A percentile compares a stretch with the other conserved stretches of the same genome.
These are phyloP conservation scores for Bradypodion ventrale DNA, from an alignment of 2,797 vertebrate species.

Conservation along the genomic window DNA sequence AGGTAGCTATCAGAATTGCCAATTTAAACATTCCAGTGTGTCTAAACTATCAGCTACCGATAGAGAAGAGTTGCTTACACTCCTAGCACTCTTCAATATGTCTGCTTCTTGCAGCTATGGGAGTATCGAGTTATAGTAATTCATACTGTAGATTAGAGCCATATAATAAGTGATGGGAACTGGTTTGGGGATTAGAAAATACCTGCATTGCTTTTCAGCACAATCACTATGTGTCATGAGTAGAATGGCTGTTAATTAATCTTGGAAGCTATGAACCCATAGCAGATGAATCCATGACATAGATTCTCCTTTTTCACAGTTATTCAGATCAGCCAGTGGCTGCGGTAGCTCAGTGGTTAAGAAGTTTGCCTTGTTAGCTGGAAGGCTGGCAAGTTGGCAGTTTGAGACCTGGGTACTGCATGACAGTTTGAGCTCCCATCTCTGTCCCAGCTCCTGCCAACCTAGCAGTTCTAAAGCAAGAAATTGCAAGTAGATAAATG, in stretches of 20 bases:
- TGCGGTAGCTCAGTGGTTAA: no score
- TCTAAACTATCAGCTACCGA: constrained; percentile 65
- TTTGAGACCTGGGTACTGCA: no score
- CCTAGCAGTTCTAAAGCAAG: no score
- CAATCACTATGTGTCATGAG: not conserved
- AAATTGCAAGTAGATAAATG: no score
- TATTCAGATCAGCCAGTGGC: no score
- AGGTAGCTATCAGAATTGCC: constrained; percentile 67
- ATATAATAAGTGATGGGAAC: not conserved
- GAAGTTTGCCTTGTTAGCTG: no score
- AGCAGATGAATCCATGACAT: not conserved
- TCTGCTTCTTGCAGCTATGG: constrained; percentile 47
- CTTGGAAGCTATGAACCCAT: not conserved
- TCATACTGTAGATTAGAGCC: not conserved
- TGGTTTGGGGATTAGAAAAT: not conserved
- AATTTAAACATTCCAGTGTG: constrained; percentile 66
- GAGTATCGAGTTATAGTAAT: constrained; percentile 47
- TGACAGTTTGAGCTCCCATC: no score
- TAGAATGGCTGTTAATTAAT: not conserved
- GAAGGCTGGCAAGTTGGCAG: no score
- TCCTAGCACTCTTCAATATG: constrained; percentile 56
- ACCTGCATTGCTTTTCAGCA: not conserved
- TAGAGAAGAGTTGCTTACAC: constrained; percentile 67
- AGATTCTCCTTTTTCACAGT: not conserved
- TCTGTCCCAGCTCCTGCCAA: no score